A percentile compares a stretch with the other conserved stretches of the same genome.
Conservation (phyloP, 2,797 vertebrate species). For the Tiaroga cobitis region DNA sequence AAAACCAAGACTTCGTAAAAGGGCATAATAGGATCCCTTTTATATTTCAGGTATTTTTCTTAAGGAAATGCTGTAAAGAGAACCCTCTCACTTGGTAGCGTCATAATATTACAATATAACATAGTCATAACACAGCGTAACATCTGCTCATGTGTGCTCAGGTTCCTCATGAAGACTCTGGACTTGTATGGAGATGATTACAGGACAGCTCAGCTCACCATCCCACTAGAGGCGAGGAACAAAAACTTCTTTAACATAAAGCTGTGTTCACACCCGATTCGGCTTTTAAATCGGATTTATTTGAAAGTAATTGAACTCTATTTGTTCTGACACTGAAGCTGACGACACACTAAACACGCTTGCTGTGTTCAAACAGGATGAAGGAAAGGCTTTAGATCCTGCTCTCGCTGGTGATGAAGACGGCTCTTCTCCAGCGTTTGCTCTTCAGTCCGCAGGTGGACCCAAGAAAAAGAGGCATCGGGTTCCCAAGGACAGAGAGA, state of each 20-base stretch:
- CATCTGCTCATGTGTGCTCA: constrained; percentile 56
- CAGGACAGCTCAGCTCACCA: constrained; percentile 85
- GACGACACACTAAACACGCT: background rate
- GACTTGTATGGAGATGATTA: constrained; percentile 89
- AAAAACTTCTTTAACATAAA: background rate
- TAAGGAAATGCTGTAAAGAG: background rate
- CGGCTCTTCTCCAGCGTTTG: constrained; percentile 64
- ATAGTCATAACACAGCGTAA: background rate
- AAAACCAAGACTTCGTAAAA: too few species aligned
- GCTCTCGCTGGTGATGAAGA: constrained; percentile 71
- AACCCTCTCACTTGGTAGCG: background rate
- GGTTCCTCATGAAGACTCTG: constrained; percentile 91
- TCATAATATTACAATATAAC: background rate
- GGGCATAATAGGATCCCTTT: too few species aligned
- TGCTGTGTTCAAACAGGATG: constrained; percentile 68
- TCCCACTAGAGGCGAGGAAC: constrained; percentile 83
- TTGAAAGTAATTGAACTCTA: background rate
- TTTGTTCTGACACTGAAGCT: background rate
- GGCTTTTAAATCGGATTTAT: background rate
- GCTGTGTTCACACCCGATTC: background rate
- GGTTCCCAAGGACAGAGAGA: constrained; percentile 76
- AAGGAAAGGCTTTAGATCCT: constrained; percentile 70
- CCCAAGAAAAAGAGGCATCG: constrained; percentile 79
- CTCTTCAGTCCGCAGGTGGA: constrained; percentile 66
- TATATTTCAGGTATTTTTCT: too few species aligned